Evolutionary conservation across 2,113 vertebrate genomes (phyloP).

Genomic region (Tichodroma muraria): DNA sequence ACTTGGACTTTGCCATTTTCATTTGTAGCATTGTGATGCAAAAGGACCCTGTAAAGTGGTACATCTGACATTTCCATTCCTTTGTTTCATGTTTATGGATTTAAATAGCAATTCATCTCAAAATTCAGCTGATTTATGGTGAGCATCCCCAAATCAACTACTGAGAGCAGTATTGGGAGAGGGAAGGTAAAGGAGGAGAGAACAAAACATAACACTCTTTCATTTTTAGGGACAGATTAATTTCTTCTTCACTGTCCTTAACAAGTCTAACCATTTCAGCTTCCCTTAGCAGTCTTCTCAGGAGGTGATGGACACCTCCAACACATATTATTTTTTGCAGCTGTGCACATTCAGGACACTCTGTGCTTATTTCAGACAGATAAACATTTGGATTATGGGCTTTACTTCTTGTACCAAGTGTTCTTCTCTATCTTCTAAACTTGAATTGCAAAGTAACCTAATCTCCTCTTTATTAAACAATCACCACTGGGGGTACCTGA

Average conservation of each 20-base stretch:
- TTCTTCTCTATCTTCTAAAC: not conserved
- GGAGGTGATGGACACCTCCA: not conserved
- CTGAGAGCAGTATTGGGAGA: not conserved
- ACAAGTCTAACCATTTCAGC: not conserved
- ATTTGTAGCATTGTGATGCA: not conserved
- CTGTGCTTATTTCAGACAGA: not conserved
- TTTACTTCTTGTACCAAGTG: not conserved
- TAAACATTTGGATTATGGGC: not conserved
- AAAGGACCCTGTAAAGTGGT: not conserved
- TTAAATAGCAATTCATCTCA: not conserved
- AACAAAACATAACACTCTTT: not conserved
- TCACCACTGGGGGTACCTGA: not conserved
- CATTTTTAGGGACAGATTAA: not conserved
- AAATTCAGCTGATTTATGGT: not conserved
- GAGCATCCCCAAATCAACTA: not conserved
- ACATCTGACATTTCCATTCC: not conserved
- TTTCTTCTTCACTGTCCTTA: not conserved
- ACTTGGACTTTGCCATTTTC: slow-evolving; percentile 16
- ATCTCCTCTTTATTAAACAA: not conserved
- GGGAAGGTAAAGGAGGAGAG: not conserved
- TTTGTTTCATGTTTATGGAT: not conserved
- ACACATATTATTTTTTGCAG: not conserved
- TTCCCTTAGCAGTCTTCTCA: not conserved
- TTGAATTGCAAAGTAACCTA: not conserved
- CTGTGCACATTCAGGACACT: not conserved